A percentile compares a stretch with the other conserved stretches of the same genome.
Conservation (phyloP, 2,113 vertebrate species). For the Macrotus californicus region DNA sequence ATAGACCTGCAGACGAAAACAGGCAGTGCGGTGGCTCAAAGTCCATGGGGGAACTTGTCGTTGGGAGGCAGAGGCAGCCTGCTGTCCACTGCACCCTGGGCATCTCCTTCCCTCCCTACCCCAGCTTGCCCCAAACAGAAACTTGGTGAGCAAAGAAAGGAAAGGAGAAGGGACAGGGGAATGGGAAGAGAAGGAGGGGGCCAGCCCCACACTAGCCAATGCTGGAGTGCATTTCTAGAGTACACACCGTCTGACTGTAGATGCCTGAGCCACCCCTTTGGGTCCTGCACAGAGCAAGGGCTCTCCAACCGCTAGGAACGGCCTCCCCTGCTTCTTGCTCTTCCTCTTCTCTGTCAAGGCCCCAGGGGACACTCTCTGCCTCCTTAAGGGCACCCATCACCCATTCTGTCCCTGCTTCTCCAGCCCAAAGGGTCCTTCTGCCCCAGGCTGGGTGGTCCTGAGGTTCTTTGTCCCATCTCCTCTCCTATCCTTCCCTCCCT, state of each 20-base stretch:
- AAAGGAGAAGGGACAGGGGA: background rate
- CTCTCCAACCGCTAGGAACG: background rate
- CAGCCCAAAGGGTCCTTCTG: background rate
- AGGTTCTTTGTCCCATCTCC: background rate
- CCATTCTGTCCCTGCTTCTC: background rate
- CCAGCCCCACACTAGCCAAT: fast-evolving
- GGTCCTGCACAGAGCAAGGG: background rate
- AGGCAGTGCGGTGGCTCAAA: background rate
- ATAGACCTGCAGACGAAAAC: constrained; percentile 51
- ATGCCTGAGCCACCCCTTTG: fast-evolving
- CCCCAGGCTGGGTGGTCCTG: background rate
- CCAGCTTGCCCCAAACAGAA: background rate
- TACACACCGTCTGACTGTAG: too few species aligned
- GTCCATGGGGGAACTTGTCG: background rate
- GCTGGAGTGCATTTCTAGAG: background rate
- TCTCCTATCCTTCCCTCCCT: background rate
- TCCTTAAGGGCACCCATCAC: background rate
- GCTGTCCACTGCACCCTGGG: background rate
- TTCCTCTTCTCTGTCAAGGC: background rate
- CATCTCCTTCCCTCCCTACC: background rate
- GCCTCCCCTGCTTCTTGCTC: background rate
- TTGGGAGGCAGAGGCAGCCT: background rate
- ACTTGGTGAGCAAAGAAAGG: background rate
- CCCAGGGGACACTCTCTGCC: background rate
- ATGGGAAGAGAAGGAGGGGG: background rate